Evolutionary conservation across 2,797 vertebrate genomes (phyloP).

Genomic region (Myotis pilosus): DNA sequence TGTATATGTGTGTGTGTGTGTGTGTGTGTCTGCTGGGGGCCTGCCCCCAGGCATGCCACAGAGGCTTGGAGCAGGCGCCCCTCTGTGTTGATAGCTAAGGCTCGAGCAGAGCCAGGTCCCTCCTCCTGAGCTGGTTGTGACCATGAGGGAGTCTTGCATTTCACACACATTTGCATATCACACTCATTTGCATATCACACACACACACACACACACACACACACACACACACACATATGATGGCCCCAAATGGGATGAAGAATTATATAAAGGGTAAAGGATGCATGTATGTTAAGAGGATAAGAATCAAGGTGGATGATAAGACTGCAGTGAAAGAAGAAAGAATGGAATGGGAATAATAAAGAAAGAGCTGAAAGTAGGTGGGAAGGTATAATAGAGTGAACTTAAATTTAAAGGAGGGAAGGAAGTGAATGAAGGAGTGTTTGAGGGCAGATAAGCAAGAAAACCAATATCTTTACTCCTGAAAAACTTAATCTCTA

Average conservation of each 20-base stretch:
- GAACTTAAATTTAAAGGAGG: neutral
- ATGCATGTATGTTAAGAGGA: neutral
- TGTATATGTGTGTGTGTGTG: too few relatives aligned
- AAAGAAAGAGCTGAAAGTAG: neutral
- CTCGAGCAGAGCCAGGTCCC: too few relatives aligned
- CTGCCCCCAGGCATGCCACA: too few relatives aligned
- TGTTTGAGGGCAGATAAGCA: constrained; percentile 14
- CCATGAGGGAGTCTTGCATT: rapidly evolving
- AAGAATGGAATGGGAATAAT: neutral
- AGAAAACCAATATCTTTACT: neutral
- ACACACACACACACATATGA: neutral
- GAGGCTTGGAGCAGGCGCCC: too few relatives aligned
- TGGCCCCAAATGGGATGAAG: neutral
- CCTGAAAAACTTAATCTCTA: neutral
- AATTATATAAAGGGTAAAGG: constrained; percentile 4
- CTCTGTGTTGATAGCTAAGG: too few relatives aligned
- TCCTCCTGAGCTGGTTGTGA: too few relatives aligned
- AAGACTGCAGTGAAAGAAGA: neutral
- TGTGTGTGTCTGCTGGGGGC: too few relatives aligned
- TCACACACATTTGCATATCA: too few relatives aligned
- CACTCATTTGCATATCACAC: too few relatives aligned
- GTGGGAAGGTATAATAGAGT: neutral
- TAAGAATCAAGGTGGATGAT: constrained; percentile 16
- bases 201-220: too few relatives aligned
- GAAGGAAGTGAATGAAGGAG: neutral